Base-by-base conservation (phyloP, 2,797 vertebrate species). In the Gouania willdenowi region DNA sequence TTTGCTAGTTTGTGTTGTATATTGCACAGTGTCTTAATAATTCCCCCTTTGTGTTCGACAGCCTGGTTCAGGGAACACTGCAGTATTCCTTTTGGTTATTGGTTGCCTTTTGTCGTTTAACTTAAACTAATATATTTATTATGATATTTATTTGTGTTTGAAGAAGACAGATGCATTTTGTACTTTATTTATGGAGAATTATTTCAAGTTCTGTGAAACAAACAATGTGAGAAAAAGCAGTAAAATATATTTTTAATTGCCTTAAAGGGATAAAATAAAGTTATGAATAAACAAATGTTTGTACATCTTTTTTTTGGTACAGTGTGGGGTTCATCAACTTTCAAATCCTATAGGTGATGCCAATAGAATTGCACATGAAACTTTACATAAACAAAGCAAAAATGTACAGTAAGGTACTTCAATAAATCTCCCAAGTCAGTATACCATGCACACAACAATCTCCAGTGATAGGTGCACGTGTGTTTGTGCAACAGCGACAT, bases 41-140 rank as follows among this genome's bases (percentile, higher is more conserved):
- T 40, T 27, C 31, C 44, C 53, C 54, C 37, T 23, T 69, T 68
- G n/a, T 59, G 43, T 76, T 76, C 71, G 75, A 83, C 77, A 79
- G 65, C 72, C 80, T 79, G 75, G 52, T 79, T 81, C 87, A 88
- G 87, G 86, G 87, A 87, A 85, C 79, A 79, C 38, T 68, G 39
- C 85, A 91, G 87, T 89, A 89, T 89, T 90, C 83, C 81, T 77
- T 60, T 84, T 71, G 70, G 83, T 79, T 66, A 69, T 86, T 54
- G 71, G 69, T 81, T 77, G 82, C 79, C 55, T 86, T 61, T 55
- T 82, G 46, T 74, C 82, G 73, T 87, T 85, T 82, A 84, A 80
- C 73, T 85, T 79, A 88, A 85, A 87, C 75, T 79, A 74, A 87
- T 80, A 75, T 90, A 91, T 91, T 89, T 91, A 91, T 91, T 90